A percentile compares a stretch with the other conserved stretches of the same genome.
phyloP scores from a whole-genome alignment of 2,113 vertebrate species.

The Morphnarchus princeps region DNA sequence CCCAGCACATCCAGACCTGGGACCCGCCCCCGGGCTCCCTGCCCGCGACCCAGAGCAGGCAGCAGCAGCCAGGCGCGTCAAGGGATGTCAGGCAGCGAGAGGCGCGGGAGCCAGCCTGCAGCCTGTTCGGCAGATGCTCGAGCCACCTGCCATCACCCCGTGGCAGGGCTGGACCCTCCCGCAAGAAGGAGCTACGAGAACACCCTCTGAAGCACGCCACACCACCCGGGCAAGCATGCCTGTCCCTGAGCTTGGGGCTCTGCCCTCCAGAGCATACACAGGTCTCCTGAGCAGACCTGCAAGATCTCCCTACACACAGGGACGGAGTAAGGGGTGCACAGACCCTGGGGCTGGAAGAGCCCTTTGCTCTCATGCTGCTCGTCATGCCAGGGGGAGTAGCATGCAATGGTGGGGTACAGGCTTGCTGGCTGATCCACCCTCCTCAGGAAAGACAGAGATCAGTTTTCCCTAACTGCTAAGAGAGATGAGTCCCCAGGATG shows the following conservation, averaged over 20 bases:
- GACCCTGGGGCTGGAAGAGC: neutral
- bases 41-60: neutral
- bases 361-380: neutral
- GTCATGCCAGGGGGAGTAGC: neutral
- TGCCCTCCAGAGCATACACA: rapidly evolving
- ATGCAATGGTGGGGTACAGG: neutral
- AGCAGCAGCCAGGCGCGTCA: neutral
- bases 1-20: neutral
- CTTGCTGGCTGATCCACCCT: neutral
- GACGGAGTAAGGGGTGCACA: rapidly evolving
- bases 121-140: neutral
- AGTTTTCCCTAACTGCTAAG: too few relatives aligned
- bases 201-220: neutral
- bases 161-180: neutral
- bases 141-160: neutral
- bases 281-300: neutral
- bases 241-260: neutral
- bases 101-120: neutral
- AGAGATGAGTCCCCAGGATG: neutral
- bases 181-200: neutral
- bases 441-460: neutral
- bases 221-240: rapidly evolving
- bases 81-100: neutral
- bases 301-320: too few relatives aligned
- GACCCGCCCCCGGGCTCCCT: neutral